Evolutionary conservation across 2,888 invertebrate genomes (phyloP).

Genomic region (Amaurobius ferox): DNA sequence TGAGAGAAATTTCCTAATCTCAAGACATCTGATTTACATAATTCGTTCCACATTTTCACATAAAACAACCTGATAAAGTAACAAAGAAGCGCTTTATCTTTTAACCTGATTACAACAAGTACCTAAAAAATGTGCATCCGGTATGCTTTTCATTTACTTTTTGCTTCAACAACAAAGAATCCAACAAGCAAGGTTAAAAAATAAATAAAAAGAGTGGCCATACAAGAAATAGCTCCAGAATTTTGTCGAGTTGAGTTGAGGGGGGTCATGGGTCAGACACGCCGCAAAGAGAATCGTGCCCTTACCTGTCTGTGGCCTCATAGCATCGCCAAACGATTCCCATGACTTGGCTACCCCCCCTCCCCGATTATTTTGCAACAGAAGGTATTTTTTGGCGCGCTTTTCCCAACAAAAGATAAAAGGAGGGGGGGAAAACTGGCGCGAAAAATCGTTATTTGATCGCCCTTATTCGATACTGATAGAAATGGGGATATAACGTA

Average conservation of each 20-base stretch:
- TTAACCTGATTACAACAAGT: neutral
- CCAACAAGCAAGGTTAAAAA: conserved; percentile 3
- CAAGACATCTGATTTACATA: no score
- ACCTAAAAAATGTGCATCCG: neutral
- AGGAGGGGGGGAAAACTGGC: conserved; percentile 40
- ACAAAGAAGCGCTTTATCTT: no score
- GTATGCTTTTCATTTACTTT: neutral
- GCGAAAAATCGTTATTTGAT: conserved; percentile 52
- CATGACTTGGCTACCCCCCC: conserved; percentile 35
- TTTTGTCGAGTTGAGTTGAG: neutral
- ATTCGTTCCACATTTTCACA: no score
- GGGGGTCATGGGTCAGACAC: conserved; percentile 27
- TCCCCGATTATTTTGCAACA: conserved; percentile 2
- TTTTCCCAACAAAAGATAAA: conserved; percentile 10
- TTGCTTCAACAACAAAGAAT: no score
- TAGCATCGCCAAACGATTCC: conserved; percentile 36
- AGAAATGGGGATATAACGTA: neutral
- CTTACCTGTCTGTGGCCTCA: conserved; percentile 25
- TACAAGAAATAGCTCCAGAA: neutral
- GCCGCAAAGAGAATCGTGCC: conserved; percentile 32
- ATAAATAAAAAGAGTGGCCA: neutral
- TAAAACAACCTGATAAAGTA: no score
- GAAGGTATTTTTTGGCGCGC: conserved; percentile 48
- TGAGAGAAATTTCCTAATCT: no score
- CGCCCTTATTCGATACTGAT: neutral